Base-by-base conservation (phyloP, 2,113 vertebrate species). In the Gorsachius goisagi region DNA sequence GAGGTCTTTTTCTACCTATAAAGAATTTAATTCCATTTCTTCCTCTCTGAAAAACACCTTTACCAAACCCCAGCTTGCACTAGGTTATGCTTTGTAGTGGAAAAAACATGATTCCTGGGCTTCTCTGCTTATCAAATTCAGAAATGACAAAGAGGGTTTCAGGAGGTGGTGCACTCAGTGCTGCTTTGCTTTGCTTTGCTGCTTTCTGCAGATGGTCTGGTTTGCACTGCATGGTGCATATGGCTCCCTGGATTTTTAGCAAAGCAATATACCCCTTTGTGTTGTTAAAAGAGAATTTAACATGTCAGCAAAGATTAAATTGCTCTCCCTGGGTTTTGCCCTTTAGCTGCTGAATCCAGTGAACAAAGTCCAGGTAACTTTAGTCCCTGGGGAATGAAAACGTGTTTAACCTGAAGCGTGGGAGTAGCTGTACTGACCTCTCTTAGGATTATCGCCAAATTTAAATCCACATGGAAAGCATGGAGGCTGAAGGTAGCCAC, bases 351-450 rank as follows among this genome's bases (percentile, higher is more conserved):
- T 71, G 73, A 81, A 55, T 26, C 12, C 71, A 72, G 15, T 41
- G 37, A 45, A 73, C 32, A 83, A 75, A 55, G 32, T 63, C 72
- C 28, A 67, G 18, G 41, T 15, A 49, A 62, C 15, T 44, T 81
- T 39, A 39, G 58, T 30, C 26, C 59, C 53, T 0, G 2, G 20
- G 45, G 44, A 67, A 66, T 21, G 30, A 39, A 80, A 73, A 15
- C 0, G 0, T 15, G 13, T 63, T 86, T 37, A 60, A 68, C 0
- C 0, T 13, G 32, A 73, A 74, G 14, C 3, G 5, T 5, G 20
- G n/a, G 41, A 60, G 37, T 19, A 47, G 10, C 66, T 52, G 9
- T n/a, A 35, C 45, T 56, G 60, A 69, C 26, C 10, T 69, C 19
- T 76, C 1, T 3, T n/a, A 28, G 0, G 2, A 56, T 59, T 49